phyloP scores from a whole-genome alignment of 2,113 vertebrate species.

The Dinomys branickii region DNA sequence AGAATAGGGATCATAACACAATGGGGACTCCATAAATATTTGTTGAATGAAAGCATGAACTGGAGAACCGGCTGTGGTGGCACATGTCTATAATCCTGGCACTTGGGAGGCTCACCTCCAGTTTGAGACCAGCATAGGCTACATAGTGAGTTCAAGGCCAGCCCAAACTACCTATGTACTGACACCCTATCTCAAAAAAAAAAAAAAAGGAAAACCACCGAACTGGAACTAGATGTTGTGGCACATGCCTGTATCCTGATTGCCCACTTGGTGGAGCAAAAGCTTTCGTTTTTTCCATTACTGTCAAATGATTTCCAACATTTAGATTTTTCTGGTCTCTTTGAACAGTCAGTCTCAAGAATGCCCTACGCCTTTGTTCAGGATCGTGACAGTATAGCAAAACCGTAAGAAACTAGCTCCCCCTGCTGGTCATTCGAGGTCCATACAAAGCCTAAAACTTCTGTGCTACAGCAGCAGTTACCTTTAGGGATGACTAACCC shows the following conservation, averaged over 20 bases:
- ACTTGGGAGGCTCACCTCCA: not conserved
- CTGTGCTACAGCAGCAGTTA: not conserved
- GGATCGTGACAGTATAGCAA: not conserved
- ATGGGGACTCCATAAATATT: not conserved
- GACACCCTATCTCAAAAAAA: not conserved
- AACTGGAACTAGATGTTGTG: not conserved
- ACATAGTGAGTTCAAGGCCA: not conserved
- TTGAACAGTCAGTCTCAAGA: not conserved
- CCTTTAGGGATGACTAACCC: not conserved
- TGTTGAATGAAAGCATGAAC: not conserved
- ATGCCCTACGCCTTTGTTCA: not conserved
- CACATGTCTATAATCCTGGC: not conserved
- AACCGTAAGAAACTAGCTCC: conserved; percentile 32
- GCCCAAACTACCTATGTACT: not conserved
- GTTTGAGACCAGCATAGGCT: not conserved
- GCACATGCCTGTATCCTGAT: not conserved
- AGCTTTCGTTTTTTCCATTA: not conserved
- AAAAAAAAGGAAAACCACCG: not conserved
- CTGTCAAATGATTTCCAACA: not conserved
- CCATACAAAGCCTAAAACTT: conserved; percentile 35
- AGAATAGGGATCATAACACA: not conserved
- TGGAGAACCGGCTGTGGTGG: not conserved
- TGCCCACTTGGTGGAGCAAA: not conserved
- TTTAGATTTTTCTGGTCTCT: conserved; percentile 12
- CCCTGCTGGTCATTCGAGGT: conserved; percentile 56